phyloP scores from a whole-genome alignment of 1,140 invertebrate genomes.

The Trachelipus rathkii region DNA sequence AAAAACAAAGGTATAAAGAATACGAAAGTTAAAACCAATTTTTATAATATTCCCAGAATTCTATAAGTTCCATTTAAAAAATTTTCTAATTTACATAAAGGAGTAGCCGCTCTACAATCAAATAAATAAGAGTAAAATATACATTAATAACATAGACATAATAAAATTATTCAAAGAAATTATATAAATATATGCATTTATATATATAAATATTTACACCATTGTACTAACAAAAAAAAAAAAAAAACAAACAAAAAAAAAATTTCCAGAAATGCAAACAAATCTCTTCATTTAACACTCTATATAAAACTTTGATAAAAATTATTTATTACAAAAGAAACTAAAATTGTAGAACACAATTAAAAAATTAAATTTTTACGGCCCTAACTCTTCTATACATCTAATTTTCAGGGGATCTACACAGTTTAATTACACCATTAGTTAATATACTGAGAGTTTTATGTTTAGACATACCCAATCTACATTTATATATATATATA shows the following conservation, averaged over 20 bases:
- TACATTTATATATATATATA: background rate
- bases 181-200: too few relatives aligned
- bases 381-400: too few relatives aligned
- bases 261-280: too few relatives aligned
- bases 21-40: background rate
- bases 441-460: background rate
- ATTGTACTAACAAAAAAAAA: too few relatives aligned
- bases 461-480: background rate
- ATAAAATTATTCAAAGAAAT: too few relatives aligned
- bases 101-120: background rate
- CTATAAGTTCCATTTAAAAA: conserved; percentile 3
- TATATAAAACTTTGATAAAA: too few relatives aligned
- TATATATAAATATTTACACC: too few relatives aligned
- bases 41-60: background rate
- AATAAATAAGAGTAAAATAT: conserved; percentile 12
- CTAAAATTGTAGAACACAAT: too few relatives aligned
- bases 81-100: background rate
- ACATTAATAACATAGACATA: background rate
- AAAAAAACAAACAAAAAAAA: too few relatives aligned
- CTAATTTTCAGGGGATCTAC: background rate
- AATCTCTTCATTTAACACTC: too few relatives aligned
- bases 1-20: background rate
- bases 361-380: too few relatives aligned
- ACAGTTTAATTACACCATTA: background rate
- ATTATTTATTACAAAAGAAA: too few relatives aligned